Conservation (phyloP, 1,140 invertebrate species). For the Zaprionus camerounensis region DNA sequence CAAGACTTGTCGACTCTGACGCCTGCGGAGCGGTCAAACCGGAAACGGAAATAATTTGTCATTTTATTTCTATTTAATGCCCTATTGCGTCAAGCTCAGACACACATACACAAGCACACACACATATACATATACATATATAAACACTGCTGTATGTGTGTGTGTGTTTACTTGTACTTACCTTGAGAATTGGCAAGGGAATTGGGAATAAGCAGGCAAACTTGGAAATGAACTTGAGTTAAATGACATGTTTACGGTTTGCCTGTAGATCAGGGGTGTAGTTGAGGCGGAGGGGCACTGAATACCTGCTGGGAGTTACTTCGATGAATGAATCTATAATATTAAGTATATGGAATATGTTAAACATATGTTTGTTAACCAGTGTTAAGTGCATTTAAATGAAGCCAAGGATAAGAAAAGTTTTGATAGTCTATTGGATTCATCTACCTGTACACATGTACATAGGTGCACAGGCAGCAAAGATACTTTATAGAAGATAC, state of each 20-base stretch:
- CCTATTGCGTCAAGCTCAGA: constrained; percentile 1
- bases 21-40: constrained; percentile 16
- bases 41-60: constrained; percentile 73
- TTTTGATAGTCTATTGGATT: too few relatives aligned
- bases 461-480: too few relatives aligned
- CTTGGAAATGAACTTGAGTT: background rate
- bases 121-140: background rate
- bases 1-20: background rate
- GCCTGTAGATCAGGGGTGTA: background rate
- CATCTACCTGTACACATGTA: too few relatives aligned
- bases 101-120: background rate
- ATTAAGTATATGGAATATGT: background rate
- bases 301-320: background rate
- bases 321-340: constrained; percentile 1
- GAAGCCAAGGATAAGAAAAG: background rate
- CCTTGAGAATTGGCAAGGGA: background rate
- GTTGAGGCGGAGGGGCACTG: background rate
- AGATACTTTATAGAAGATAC: too few relatives aligned
- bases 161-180: background rate
- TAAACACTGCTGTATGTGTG: background rate
- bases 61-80: constrained; percentile 69
- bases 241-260: background rate
- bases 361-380: background rate
- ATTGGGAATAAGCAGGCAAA: background rate
- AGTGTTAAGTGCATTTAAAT: background rate